Evolutionary conservation across 2,888 invertebrate species (phyloP), one percentile per base, ranked within the genome.

Genomic region (Ophioninae sp.): DNA sequence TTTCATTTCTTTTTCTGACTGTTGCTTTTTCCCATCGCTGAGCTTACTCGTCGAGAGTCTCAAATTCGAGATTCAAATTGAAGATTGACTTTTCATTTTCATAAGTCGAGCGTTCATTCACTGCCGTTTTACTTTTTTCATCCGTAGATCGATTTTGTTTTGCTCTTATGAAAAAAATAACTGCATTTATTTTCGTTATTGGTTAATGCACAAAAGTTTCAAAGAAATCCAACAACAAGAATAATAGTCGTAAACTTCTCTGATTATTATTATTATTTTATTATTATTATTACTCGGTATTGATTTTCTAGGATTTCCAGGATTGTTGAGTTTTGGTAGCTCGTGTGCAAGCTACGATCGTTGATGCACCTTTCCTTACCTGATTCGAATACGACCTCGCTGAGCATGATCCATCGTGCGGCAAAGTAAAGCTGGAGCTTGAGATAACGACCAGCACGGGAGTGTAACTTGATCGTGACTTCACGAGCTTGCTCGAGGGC

Each of bases 341-440:
- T 50, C 13, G 0, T 13, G 5, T 50, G 17, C 6, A 5, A 50
- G 17, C 21, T 17, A 50, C 50, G 50, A 59, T 59, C 8, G 8
- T 7, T 2, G 59, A 17, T 20, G 8, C 7, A 7, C 0, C 56
- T 68, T 56, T 21, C 73, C 94, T 93, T 93, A 97, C 97, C 95
- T 88, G 97, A 97, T 89, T 95, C 95, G 92, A 98, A 97, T 88
- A 96, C 95, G 86, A 97, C 95, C 93, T 98, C 98, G 92, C 97
- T 97, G 89, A 98, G 94, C 94, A 97, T 95, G 91, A 98, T 96
- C 97, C 97, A 98, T 88, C 95, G 94, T 64, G 96, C 95, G 79
- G 96, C 96, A 92, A 97, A 97, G 93, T 96, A 96, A 76, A 97
- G 94, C 91, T 96, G 95, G 90, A 96, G 93, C 93, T 96, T 96